Evolutionary conservation across 2,797 vertebrate species (phyloP).

Genomic region (Vultur gryphus): DNA sequence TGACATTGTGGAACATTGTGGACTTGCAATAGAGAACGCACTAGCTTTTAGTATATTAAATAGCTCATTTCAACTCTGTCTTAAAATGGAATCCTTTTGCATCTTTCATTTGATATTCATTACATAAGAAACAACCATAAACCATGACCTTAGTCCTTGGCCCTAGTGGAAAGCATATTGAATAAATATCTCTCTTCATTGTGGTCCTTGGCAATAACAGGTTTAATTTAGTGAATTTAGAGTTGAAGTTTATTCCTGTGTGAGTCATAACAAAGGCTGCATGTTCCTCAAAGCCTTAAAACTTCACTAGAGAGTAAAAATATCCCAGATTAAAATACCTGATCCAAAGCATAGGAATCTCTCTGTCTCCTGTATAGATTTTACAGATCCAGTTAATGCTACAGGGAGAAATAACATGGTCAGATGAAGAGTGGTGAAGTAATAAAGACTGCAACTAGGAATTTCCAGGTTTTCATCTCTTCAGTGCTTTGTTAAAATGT

Average conservation of each 20-base stretch:
- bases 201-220: background rate
- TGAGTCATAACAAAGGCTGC: background rate
- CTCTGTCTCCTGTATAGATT: background rate
- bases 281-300: background rate
- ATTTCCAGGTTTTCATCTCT: background rate
- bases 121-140: constrained; percentile 34
- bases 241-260: background rate
- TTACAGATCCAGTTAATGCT: background rate
- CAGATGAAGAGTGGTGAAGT: background rate
- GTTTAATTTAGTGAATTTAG: constrained; percentile 33
- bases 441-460: background rate
- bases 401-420: background rate
- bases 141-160: constrained; percentile 10
- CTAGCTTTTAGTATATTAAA: constrained; percentile 51
- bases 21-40: background rate
- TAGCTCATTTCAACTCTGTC: constrained; percentile 12
- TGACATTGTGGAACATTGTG: background rate
- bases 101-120: constrained; percentile 23
- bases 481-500: background rate
- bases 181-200: background rate
- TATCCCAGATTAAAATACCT: background rate
- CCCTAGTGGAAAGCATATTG: background rate
- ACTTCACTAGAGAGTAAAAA: background rate
- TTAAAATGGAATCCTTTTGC: constrained; percentile 36
- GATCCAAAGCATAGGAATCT: background rate